phyloP scores from a whole-genome alignment of 2,113 vertebrate genomes.

The Pundamilia nyererei region DNA sequence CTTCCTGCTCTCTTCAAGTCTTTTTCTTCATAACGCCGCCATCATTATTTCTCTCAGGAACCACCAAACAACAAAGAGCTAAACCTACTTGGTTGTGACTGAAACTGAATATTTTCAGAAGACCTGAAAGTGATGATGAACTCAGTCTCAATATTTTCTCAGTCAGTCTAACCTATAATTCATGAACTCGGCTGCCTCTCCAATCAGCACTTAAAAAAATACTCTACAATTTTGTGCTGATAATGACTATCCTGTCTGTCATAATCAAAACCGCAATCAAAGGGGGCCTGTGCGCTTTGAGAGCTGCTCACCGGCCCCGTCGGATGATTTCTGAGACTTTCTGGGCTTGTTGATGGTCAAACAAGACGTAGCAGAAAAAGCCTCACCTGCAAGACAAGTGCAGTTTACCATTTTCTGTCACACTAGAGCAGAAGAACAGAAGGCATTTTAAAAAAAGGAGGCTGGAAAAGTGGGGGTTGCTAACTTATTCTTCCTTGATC shows the following conservation, averaged over 20 bases:
- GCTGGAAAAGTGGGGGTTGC: not conserved
- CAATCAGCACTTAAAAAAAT: not conserved
- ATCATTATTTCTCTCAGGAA: not conserved
- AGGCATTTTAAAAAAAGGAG: not conserved
- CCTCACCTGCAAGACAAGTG: not conserved
- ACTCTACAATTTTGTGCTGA: not conserved
- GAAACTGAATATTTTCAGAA: not conserved
- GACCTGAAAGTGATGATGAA: not conserved
- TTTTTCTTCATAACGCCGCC: not conserved
- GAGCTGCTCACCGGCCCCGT: not conserved
- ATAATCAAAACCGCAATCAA: not conserved
- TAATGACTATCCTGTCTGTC: not conserved
- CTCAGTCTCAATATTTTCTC: not conserved
- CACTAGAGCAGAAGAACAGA: not conserved
- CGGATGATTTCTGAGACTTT: not conserved
- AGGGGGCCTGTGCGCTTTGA: not conserved
- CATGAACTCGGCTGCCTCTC: not conserved
- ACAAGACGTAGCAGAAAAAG: not conserved
- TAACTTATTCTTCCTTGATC: not conserved
- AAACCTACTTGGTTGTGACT: not conserved
- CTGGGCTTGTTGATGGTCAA: not conserved
- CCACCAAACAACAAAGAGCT: not conserved
- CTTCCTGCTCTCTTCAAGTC: not conserved
- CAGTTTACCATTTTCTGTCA: not conserved
- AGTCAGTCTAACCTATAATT: not conserved